Conservation (phyloP, 2,113 vertebrate genomes). For the Sinosuthora webbiana region DNA sequence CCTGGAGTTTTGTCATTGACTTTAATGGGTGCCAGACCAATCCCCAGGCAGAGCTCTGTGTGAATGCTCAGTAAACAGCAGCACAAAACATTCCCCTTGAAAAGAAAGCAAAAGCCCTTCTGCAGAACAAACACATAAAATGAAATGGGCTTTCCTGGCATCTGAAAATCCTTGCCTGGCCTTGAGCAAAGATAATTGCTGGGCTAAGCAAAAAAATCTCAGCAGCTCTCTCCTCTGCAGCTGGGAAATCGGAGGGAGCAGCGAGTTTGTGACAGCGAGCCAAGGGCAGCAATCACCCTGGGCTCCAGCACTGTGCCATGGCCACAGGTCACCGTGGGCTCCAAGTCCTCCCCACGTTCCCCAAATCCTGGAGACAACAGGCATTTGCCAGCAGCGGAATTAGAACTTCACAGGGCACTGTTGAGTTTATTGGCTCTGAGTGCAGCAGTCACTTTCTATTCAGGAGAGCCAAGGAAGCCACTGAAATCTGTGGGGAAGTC, state of each 20-base stretch:
- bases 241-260: background rate
- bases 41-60: background rate
- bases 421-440: background rate
- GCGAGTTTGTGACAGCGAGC: background rate
- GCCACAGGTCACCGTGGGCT: background rate
- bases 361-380: background rate
- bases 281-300: background rate
- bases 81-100: background rate
- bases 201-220: constrained; percentile 22
- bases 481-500: background rate
- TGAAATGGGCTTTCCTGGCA: background rate
- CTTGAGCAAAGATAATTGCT: background rate
- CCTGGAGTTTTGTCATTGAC: background rate
- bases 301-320: background rate
- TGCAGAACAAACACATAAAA: background rate
- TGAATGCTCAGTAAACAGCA: background rate
- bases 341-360: background rate
- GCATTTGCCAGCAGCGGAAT: background rate
- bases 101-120: constrained; percentile 5
- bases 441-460: background rate
- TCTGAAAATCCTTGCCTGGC: constrained; percentile 12
- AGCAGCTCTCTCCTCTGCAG: background rate
- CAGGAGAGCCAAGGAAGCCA: background rate
- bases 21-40: background rate
- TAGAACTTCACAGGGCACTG: background rate